Evolutionary conservation across 2,888 invertebrate genomes (phyloP).

Genomic region (Meiosimyza platycephala): DNA sequence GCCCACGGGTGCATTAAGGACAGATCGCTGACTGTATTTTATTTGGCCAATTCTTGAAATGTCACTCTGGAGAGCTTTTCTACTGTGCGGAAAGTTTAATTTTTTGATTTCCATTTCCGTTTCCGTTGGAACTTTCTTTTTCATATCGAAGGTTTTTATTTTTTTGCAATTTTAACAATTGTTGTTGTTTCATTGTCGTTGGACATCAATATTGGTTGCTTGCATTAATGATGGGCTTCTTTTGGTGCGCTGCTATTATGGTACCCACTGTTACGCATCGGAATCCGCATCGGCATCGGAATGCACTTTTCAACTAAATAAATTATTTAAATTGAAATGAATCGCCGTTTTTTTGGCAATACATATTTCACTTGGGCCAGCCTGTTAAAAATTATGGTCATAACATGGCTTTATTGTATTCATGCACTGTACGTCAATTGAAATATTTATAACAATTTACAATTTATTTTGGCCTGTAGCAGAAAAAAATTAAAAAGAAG

Average conservation of each 20-base stretch:
- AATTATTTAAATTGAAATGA: conserved; percentile 53
- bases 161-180: conserved; percentile 15
- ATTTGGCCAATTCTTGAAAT: conserved; percentile 63
- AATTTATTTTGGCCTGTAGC: conserved; percentile 36
- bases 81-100: conserved; percentile 19
- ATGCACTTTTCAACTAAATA: conserved; percentile 51
- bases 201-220: conserved; percentile 40
- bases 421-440: conserved; percentile 27
- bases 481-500: background rate
- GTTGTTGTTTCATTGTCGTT: conserved; percentile 22
- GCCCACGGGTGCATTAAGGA: conserved; percentile 45
- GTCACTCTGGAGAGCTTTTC: conserved; percentile 63
- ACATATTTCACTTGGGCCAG: background rate
- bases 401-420: background rate
- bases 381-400: no score
- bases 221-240: conserved; percentile 43
- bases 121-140: conserved; percentile 34
- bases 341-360: conserved; percentile 32
- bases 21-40: conserved; percentile 61
- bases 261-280: background rate
- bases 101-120: conserved; percentile 40
- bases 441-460: conserved; percentile 38
- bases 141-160: conserved; percentile 4
- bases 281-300: conserved; percentile 25
- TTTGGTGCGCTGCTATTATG: background rate